Percentiles rank a stretch among this genome's conserved stretches.
phyloP scores from a whole-genome alignment of 1,140 invertebrate genomes.

The Sycobia sp. region DNA sequence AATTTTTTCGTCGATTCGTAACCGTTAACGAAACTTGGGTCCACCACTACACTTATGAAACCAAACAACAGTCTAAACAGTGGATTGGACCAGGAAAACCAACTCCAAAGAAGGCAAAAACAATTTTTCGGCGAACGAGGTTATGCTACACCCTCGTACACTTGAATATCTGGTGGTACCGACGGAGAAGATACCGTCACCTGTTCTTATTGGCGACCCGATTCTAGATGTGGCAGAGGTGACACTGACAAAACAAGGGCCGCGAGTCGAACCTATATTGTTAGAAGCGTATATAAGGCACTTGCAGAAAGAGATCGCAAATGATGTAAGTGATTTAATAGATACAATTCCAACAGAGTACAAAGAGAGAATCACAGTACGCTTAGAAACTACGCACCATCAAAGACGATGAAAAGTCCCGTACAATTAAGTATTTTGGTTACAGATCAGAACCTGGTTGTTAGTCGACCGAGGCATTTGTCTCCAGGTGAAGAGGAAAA shows the following conservation, averaged over 20 bases:
- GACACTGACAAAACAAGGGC: background rate
- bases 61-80: too few species aligned
- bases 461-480: slow-evolving; percentile 20
- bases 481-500: slow-evolving; percentile 20
- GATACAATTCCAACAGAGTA: background rate
- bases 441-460: background rate
- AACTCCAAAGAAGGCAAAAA: too few species aligned
- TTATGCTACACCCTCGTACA: too few species aligned
- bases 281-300: background rate
- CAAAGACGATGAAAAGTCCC: background rate
- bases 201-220: slow-evolving; percentile 31
- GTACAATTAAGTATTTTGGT: slow-evolving; percentile 13
- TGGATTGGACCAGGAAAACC: too few species aligned
- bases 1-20: too few species aligned
- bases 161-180: slow-evolving; percentile 20
- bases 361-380: background rate
- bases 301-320: background rate
- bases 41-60: too few species aligned
- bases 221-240: slow-evolving; percentile 28
- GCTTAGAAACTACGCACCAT: slow-evolving; percentile 3
- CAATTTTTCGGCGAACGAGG: too few species aligned
- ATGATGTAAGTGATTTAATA: background rate
- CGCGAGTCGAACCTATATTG: background rate
- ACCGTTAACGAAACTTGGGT: too few species aligned
- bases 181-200: slow-evolving; percentile 7